Conservation (phyloP, 2,888 invertebrate species). For the Epinotia demarniana region DNA sequence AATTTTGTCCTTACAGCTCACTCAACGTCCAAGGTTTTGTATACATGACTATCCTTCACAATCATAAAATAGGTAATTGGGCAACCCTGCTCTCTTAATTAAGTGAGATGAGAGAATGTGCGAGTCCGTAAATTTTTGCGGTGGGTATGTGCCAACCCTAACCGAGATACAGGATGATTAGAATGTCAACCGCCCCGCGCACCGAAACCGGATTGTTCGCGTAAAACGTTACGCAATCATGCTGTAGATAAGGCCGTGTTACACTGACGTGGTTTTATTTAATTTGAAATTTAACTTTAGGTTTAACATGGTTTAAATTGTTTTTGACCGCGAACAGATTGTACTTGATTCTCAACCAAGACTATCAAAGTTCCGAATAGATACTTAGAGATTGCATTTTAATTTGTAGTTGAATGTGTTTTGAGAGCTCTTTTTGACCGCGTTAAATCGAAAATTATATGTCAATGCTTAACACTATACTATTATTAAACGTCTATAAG, state of each 20-base stretch:
- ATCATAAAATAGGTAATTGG: constrained; percentile 8
- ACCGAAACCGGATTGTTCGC: constrained; percentile 33
- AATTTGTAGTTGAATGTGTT: too few species aligned
- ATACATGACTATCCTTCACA: background rate
- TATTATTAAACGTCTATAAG: too few species aligned
- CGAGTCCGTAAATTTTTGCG: constrained; percentile 25
- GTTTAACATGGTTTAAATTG: background rate
- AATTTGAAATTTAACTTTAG: background rate
- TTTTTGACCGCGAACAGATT: background rate
- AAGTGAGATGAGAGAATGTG: constrained; percentile 25
- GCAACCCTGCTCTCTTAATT: constrained; percentile 14
- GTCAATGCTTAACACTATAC: too few species aligned
- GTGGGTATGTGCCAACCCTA: constrained; percentile 34
- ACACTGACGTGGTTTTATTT: constrained; percentile 12
- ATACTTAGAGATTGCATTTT: too few species aligned
- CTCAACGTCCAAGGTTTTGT: too few species aligned
- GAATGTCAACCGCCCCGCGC: constrained; percentile 41
- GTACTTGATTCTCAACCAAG: background rate
- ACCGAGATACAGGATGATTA: constrained; percentile 41
- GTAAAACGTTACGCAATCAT: constrained; percentile 39
- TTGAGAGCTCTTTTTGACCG: too few species aligned
- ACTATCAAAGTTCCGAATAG: too few species aligned
- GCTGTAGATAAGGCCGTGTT: constrained; percentile 27
- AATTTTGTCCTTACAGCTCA: too few species aligned
- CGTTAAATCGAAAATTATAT: too few species aligned